Evolutionary conservation across 2,797 vertebrate genomes (phyloP).

Genomic region (Mus caroli): DNA sequence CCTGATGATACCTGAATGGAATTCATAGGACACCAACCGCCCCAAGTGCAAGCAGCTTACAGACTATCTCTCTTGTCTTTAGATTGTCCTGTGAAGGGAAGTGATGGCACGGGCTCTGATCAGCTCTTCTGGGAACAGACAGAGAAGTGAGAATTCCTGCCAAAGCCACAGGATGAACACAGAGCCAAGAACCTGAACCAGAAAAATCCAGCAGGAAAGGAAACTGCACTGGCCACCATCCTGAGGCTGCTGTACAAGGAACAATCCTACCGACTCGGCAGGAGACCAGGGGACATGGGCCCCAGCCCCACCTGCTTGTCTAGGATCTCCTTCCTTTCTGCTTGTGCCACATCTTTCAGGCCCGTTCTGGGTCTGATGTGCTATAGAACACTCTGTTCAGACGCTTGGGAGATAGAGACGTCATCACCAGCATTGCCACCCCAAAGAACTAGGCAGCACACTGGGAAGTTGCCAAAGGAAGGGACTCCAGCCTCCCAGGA

Average conservation of each 20-base stretch:
- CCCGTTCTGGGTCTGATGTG: not conserved
- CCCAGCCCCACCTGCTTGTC: too few relatives aligned
- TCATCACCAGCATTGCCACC: not conserved
- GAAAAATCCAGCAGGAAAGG: not conserved
- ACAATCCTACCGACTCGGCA: not conserved
- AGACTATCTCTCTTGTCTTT: constrained; percentile 67
- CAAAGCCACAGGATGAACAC: constrained; percentile 63
- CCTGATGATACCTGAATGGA: constrained; percentile 82
- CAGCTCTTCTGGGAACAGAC: constrained; percentile 50
- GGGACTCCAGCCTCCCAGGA: constrained; percentile 78
- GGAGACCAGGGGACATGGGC: not conserved
- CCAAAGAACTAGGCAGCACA: not conserved
- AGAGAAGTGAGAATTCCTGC: not conserved
- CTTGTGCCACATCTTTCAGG: not conserved
- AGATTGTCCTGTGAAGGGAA: constrained; percentile 53
- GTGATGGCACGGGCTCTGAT: constrained; percentile 66
- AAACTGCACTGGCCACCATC: not conserved
- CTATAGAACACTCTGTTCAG: not conserved
- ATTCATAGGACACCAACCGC: constrained; percentile 75
- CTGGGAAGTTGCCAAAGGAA: constrained; percentile 5
- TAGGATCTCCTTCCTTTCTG: not conserved
- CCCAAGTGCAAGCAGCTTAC: constrained; percentile 58
- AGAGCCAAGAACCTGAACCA: not conserved
- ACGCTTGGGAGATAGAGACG: not conserved
- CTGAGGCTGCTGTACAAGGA: not conserved